Percentiles rank a stretch among this genome's conserved stretches.
These are phyloP conservation scores for Tapirus terrestris DNA, from an alignment of 2,113 vertebrate genomes.

Conservation along the genomic window DNA sequence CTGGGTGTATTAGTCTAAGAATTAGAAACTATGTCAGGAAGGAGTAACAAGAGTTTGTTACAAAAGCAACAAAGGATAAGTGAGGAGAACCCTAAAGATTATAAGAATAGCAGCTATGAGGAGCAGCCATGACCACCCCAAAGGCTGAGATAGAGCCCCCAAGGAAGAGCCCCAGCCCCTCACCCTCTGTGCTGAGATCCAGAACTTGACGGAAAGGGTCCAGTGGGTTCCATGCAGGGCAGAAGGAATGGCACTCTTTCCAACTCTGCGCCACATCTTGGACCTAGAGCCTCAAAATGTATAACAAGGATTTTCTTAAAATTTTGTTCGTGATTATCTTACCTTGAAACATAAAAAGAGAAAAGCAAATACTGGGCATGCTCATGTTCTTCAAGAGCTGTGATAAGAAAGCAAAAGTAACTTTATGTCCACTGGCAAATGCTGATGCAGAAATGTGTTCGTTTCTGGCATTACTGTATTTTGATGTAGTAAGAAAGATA, in stretches of 20 bases:
- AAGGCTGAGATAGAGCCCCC: neutral
- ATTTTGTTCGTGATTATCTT: neutral
- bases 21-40: neutral
- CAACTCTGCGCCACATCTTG: neutral
- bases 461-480: neutral
- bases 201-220: neutral
- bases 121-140: neutral
- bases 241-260: neutral
- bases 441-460: neutral
- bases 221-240: neutral
- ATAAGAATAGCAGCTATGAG: neutral
- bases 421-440: neutral
- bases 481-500: neutral
- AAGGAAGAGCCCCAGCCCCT: neutral
- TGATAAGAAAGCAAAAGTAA: slow-evolving; percentile 35
- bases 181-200: rapidly evolving
- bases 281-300: neutral
- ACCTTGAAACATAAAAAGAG: neutral
- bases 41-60: neutral
- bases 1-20: neutral
- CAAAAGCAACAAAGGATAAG: neutral
- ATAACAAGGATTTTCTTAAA: slow-evolving; percentile 6
- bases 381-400: slow-evolving; percentile 14
- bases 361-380: neutral
- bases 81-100: neutral